Percentiles rank a stretch among this genome's conserved stretches.
These are phyloP conservation scores for Agrochola litura DNA, from an alignment of 2,888 invertebrate genomes.

Conservation along the genomic window DNA sequence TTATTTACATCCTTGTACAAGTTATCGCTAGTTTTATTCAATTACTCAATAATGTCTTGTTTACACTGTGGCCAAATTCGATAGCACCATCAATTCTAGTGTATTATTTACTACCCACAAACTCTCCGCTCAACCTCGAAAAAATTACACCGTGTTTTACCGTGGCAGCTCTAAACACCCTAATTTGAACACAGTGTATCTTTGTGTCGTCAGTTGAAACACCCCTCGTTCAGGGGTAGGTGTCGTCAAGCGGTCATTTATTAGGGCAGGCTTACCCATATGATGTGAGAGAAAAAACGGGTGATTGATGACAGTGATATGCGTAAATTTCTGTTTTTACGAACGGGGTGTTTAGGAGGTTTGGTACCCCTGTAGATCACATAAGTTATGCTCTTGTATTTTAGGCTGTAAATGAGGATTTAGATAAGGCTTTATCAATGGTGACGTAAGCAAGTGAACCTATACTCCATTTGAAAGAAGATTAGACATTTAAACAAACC, in stretches of 20 bases:
- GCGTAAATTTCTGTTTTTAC: constrained; percentile 39
- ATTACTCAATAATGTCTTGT: neutral
- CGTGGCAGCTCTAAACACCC: neutral
- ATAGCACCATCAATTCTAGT: neutral
- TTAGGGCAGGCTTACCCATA: constrained; percentile 42
- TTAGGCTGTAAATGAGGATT: no score
- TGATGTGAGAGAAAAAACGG: constrained; percentile 36
- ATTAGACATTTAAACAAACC: no score
- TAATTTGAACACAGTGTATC: constrained; percentile 24
- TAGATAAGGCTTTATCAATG: no score
- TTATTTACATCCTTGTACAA: no score
- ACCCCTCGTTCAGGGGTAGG: constrained; percentile 5
- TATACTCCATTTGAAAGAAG: no score
- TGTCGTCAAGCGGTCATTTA: constrained; percentile 32
- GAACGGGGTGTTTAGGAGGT: neutral
- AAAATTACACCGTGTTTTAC: neutral
- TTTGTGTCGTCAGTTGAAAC: constrained; percentile 29
- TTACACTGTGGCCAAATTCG: neutral
- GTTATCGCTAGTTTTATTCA: neutral
- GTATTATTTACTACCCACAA: neutral
- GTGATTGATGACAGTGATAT: constrained; percentile 51
- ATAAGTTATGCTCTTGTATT: neutral
- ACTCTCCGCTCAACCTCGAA: neutral
- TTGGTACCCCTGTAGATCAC: neutral
- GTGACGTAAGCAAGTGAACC: no score